These are phyloP conservation scores for Caenorhabditis japonica DNA, from an alignment of 2,888 invertebrate species.

Conservation along the genomic window DNA sequence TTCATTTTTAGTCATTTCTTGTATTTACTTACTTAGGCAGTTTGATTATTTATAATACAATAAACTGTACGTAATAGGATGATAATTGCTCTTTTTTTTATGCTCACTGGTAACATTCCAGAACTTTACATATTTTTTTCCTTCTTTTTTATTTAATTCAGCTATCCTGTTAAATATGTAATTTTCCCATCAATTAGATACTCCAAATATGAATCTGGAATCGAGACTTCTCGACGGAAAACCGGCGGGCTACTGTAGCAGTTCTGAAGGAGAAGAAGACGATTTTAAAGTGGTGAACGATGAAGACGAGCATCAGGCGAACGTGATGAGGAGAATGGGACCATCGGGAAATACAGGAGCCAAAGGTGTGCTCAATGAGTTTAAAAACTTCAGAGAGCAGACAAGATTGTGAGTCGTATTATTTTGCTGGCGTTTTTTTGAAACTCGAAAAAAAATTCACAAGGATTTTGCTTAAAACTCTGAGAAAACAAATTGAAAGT, in stretches of 20 bases:
- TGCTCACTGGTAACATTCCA: background rate
- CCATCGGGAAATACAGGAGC: conserved; percentile 59
- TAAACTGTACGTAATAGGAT: too few relatives aligned
- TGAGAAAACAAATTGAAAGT: too few relatives aligned
- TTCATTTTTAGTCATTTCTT: too few relatives aligned
- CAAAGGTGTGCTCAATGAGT: conserved; percentile 64
- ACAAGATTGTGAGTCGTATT: conserved; percentile 45
- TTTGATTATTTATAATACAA: background rate
- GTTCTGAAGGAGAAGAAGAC: conserved; percentile 74
- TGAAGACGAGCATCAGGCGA: conserved; percentile 63
- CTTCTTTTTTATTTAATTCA: background rate
- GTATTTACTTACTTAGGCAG: background rate
- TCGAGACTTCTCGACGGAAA: conserved; percentile 73
- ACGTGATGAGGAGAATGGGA: conserved; percentile 57
- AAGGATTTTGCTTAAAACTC: too few relatives aligned
- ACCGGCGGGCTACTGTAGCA: conserved; percentile 74
- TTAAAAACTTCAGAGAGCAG: conserved; percentile 54
- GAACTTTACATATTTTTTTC: background rate
- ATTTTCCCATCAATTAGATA: too few relatives aligned
- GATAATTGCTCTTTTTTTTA: background rate
- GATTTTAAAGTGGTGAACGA: conserved; percentile 62
- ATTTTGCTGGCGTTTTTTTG: background rate
- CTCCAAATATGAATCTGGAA: conserved; percentile 64
- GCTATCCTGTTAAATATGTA: too few relatives aligned
- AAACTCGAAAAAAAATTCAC: too few relatives aligned